Evolutionary conservation across 1,140 invertebrate genomes (phyloP).

Genomic region (Portunus trituberculatus): DNA sequence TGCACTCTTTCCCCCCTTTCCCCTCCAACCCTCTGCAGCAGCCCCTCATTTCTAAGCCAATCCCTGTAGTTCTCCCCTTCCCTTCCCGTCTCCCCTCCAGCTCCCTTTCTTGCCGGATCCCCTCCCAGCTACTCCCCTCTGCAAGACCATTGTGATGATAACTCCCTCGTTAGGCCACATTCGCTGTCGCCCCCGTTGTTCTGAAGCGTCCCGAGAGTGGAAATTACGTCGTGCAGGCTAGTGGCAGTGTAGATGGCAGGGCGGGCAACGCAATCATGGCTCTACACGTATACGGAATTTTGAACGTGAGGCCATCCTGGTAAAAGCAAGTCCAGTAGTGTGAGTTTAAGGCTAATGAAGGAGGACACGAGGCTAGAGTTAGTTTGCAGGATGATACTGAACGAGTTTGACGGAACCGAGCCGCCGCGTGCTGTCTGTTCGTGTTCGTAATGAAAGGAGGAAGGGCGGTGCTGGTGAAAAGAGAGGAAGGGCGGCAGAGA

Average conservation of each 20-base stretch:
- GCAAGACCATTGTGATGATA: constrained; percentile 12
- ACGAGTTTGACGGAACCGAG: not conserved
- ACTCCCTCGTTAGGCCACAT: constrained; percentile 8
- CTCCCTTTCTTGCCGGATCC: not conserved
- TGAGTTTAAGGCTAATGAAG: not conserved
- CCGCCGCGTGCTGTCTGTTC: not conserved
- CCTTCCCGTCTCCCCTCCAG: not conserved
- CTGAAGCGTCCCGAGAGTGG: not conserved
- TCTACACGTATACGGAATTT: not conserved
- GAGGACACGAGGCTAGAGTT: not conserved
- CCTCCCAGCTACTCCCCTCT: not conserved
- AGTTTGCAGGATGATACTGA: not conserved
- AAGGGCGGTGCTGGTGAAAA: not conserved
- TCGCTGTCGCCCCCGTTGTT: not conserved
- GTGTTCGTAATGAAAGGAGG: not conserved
- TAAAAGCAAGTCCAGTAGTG: not conserved
- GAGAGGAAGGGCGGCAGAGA: not conserved
- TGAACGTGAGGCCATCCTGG: not conserved
- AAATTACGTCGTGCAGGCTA: constrained; percentile 7
- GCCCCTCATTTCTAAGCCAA: constrained; percentile 9
- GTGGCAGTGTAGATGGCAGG: not conserved
- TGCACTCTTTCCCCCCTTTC: not conserved
- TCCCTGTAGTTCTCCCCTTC: not conserved
- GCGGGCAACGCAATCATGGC: not conserved
- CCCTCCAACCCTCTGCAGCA: not conserved